A percentile compares a stretch with the other conserved stretches of the same genome.
Conservation (phyloP, 2,888 invertebrate species). For the Sesia bembeciformis region DNA sequence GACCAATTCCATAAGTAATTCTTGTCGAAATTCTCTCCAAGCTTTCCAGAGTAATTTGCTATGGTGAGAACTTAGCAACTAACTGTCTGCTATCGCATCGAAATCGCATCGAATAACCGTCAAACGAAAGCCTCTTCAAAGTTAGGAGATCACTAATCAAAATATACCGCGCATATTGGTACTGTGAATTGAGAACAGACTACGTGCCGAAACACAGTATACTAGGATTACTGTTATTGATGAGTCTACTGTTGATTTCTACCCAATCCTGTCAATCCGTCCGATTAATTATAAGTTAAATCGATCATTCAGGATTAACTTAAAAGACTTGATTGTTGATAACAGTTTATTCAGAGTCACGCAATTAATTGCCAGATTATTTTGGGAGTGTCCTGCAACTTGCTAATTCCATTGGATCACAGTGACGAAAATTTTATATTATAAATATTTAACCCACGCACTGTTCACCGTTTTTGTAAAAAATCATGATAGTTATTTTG, state of each 20-base stretch:
- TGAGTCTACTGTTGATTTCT: conserved; percentile 2
- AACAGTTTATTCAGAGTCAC: background rate
- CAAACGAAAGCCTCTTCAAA: background rate
- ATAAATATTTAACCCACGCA: too few species aligned
- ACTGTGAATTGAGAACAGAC: background rate
- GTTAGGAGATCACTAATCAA: background rate
- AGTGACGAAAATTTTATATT: too few species aligned
- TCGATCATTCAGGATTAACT: background rate
- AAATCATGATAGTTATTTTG: too few species aligned
- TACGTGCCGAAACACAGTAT: background rate
- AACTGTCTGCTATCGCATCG: background rate
- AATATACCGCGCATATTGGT: background rate
- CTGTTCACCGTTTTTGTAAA: too few species aligned
- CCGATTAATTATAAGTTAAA: conserved; percentile 1
- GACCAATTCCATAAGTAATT: too few species aligned
- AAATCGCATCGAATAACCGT: background rate
- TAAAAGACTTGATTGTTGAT: background rate
- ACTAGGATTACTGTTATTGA: conserved; percentile 1
- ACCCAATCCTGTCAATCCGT: conserved; percentile 1
- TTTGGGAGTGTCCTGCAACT: too few species aligned
- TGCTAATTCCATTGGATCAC: too few species aligned
- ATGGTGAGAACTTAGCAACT: too few species aligned
- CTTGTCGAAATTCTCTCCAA: too few species aligned
- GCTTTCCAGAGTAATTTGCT: too few species aligned
- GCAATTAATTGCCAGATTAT: background rate